phyloP scores from a whole-genome alignment of 2,888 invertebrate genomes.

The Euplagia quadripunctaria region DNA sequence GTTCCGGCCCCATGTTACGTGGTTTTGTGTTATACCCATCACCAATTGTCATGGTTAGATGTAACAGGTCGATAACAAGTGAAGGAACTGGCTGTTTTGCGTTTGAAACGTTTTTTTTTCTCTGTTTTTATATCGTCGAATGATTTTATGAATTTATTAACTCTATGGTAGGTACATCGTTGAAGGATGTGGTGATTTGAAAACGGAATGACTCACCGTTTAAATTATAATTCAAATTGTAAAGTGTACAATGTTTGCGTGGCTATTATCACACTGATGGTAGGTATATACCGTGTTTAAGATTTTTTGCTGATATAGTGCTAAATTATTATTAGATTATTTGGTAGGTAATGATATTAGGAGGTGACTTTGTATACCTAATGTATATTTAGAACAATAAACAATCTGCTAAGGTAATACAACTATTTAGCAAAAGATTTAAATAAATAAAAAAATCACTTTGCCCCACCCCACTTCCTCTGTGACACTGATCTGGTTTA shows the following conservation, averaged over 20 bases:
- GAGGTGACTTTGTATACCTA: no score
- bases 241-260: conserved; percentile 7
- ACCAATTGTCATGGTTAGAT: conserved; percentile 8
- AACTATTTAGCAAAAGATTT: background rate
- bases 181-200: conserved; percentile 29
- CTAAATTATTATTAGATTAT: background rate
- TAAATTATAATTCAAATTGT: conserved; percentile 49
- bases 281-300: background rate
- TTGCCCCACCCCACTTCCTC: no score
- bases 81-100: conserved; percentile 1
- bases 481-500: no score
- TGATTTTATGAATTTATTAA: conserved; percentile 3
- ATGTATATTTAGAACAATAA: background rate
- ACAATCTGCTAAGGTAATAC: background rate
- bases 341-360: background rate
- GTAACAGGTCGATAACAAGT: conserved; percentile 1
- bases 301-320: background rate
- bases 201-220: conserved; percentile 39
- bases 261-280: background rate
- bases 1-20: background rate
- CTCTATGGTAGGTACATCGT: conserved; percentile 9
- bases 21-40: conserved; percentile 1
- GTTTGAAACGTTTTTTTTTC: background rate
- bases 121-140: background rate
- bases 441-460: background rate